Evolutionary conservation across 2,113 vertebrate species (phyloP).

Genomic region (Ictalurus punctatus): DNA sequence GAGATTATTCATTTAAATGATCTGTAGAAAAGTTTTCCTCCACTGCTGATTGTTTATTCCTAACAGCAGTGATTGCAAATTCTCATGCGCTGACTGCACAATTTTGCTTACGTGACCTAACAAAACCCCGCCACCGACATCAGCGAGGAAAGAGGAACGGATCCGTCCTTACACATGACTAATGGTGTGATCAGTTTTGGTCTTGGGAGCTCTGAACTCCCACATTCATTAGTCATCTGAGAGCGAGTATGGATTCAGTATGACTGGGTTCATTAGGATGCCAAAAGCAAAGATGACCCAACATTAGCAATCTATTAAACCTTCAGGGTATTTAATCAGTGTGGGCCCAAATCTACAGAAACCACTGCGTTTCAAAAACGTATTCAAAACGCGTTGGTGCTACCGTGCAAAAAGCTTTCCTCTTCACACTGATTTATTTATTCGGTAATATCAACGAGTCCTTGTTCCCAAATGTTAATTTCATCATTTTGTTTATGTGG

Average conservation of each 20-base stretch:
- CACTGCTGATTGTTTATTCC: background rate
- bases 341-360: constrained; percentile 15
- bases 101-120: constrained; percentile 12
- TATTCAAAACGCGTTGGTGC: background rate
- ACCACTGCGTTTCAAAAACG: background rate
- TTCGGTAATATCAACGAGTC: background rate
- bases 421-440: background rate
- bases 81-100: background rate
- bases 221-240: constrained; percentile 29
- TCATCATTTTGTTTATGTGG: background rate
- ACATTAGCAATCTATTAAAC: constrained; percentile 22
- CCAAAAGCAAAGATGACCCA: constrained; percentile 19
- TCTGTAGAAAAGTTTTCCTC: background rate
- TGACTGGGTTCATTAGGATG: constrained; percentile 17
- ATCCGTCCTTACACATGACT: background rate
- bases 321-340: background rate
- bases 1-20: background rate
- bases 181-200: constrained; percentile 28
- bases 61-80: constrained; percentile 11
- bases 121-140: background rate
- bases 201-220: constrained; percentile 18
- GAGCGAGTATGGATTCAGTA: constrained; percentile 21
- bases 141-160: background rate
- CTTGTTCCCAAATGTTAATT: background rate
- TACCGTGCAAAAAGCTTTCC: background rate